These are phyloP conservation scores for Buceros bicornis DNA, from an alignment of 2,797 vertebrate species.

Conservation along the genomic window DNA sequence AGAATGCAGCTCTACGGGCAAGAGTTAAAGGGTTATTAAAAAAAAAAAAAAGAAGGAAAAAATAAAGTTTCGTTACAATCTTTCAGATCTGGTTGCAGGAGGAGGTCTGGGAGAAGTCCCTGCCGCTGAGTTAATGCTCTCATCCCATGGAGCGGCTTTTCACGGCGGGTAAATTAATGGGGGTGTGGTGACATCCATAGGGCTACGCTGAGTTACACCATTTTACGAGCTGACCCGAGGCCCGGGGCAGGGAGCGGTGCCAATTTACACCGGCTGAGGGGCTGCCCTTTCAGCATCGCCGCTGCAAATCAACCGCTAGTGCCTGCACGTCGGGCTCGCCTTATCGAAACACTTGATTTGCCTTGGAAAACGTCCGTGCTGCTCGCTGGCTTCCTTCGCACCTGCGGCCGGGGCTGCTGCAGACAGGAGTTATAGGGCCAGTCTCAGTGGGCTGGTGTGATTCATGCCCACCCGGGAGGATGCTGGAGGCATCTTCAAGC, in stretches of 20 bases:
- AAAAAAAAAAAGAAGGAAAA: too few species aligned
- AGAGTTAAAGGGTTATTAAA: not conserved
- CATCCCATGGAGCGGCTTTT: accelerated
- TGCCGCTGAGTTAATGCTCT: not conserved
- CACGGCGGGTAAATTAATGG: not conserved
- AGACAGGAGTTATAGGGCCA: not conserved
- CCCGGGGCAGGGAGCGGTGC: not conserved
- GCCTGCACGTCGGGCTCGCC: not conserved
- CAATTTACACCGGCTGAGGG: not conserved
- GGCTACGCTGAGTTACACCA: not conserved
- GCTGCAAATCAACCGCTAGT: not conserved
- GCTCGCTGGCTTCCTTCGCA: not conserved
- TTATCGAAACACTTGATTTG: not conserved
- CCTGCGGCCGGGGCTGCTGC: not conserved
- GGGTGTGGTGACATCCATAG: not conserved
- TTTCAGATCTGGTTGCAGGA: not conserved
- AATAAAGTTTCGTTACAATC: not conserved
- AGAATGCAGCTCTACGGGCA: not conserved
- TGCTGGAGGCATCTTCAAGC: not conserved
- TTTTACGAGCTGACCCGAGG: not conserved
- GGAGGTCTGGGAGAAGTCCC: not conserved
- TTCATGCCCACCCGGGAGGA: constrained; percentile 12
- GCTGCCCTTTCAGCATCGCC: not conserved
- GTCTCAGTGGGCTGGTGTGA: not conserved
- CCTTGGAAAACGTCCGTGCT: not conserved